Evolutionary conservation across 2,888 invertebrate species (phyloP), one percentile per base, ranked within the genome.

Genomic region (Oxystoma pomonae): DNA sequence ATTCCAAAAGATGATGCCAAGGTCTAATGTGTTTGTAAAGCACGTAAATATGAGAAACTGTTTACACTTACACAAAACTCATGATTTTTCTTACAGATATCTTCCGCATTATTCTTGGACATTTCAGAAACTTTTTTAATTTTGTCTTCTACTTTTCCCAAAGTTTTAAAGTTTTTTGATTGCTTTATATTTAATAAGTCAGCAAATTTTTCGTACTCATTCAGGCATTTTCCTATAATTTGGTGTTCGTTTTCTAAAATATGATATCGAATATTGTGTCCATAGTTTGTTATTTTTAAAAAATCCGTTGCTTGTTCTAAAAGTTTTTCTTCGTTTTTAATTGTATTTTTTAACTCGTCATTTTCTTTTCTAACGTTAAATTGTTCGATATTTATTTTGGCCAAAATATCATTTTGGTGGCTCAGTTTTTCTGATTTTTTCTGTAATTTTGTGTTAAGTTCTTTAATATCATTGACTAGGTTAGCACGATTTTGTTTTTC

Each of bases 111-210:
- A 64, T 52, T 18, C 57, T 49, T n/a, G 51, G 5, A 18, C 18
- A 12, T 16, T 17, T 58, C 57, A n/a, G 20, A 22, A 2, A 64
- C 60, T 7, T 59, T 64, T 57, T 62, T 61, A 2, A 69, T 35
- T 60, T 64, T 68, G 1, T 53, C 51, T 55, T 68, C 63, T 56
- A 63, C 58, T 20, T 20, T 58, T 59, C 20, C 63, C 7, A 65
- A 57, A 53, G 55, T 55, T 57, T 67, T 65, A 1, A 64, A 58
- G n/a, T 67, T 56, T 53, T 59, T 66, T 53, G 55, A 56, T 3
- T 68, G 52, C 51, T 55, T 66, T n/a, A 49, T 63, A 49, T 63
- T 67, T 51, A 69, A 59, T 50, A 19, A 55, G 1, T 66, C 65
- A 19, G 64, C 16, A 1, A 59, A 52, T 22, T 58, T 55, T 35